Evolutionary conservation across 2,888 invertebrate species (phyloP), one percentile per base, ranked within the genome.

Genomic region (Linyphia triangularis): DNA sequence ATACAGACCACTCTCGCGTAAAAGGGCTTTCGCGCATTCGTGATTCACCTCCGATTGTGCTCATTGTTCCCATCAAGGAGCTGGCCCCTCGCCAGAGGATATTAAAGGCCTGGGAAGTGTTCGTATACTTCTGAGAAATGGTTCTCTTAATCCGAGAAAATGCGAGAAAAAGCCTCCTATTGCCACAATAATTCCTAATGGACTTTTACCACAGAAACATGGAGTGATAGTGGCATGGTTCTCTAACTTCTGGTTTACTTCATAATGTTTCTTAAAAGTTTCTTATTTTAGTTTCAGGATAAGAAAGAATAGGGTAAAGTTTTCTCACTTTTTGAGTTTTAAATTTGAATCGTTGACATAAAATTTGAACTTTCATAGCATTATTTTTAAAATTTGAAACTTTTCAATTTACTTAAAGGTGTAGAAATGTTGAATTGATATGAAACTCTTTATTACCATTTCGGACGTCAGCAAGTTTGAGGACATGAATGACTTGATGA

Each of bases 81-180:
- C 72, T 72, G 75, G 75, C 75, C 75, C 16, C 16, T 26, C 30
- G 75, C 75, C 75, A 75, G 75, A 75, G 19, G 75, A 59, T 75
- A 75, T 75, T 75, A 59, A 40, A 16, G 75, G 75, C 65, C 78
- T 78, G 78, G 78, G 28, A 40, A 78, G 43, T 78, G 78, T 78
- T 65, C 63, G 61, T 22, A 40, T 43, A 75, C 78, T 43, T 78
- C 43, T 65, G 78, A 78, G 63, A 51, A 78, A 78, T 78, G 65
- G 78, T 65, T 78, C 78, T 78, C 78, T 63, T 78, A 78, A 78
- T 78, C 43, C 43, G 43, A 65, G 57, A 63, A 78, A 78, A 78
- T 78, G 78, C 28, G 65, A 78, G 65, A 63, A 63, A 63, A 40
- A 33, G 40, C 43, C 43, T 30, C 57, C 75, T n/a, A 75, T 75